Conservation (phyloP, 92 coral and sea anemone species). For the Metridium senile region DNA sequence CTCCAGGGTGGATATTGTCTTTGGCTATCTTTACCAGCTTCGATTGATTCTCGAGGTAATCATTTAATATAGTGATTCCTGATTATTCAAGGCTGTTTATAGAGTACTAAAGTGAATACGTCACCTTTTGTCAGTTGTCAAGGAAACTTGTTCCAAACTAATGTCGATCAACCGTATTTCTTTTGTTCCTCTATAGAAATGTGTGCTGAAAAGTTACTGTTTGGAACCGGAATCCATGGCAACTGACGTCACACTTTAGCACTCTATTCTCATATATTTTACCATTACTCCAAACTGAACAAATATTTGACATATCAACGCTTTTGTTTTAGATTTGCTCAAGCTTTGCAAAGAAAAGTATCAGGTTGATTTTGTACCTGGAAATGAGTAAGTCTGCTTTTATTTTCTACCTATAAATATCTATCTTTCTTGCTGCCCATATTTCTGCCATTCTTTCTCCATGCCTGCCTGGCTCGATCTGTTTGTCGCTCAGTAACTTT, state of each 20-base stretch:
- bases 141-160: no score
- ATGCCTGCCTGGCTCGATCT: no score
- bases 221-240: no score
- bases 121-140: no score
- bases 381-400: constrained; percentile 23
- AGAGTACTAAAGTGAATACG: no score
- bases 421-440: background rate
- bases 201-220: background rate
- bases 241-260: no score
- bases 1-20: constrained; percentile 23
- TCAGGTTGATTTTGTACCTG: constrained; percentile 59
- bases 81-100: background rate
- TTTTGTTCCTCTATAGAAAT: background rate
- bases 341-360: constrained; percentile 45
- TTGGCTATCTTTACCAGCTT: constrained; percentile 13
- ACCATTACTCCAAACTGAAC: no score
- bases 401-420: background rate
- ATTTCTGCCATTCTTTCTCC: background rate
- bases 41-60: constrained; percentile 23
- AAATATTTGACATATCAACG: background rate
- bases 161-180: no score
- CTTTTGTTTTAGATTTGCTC: constrained; percentile 32
- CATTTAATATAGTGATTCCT: no score
- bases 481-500: no score
- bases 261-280: no score